Evolutionary conservation across 2,888 invertebrate genomes (phyloP).

Genomic region (Hyles lineata): DNA sequence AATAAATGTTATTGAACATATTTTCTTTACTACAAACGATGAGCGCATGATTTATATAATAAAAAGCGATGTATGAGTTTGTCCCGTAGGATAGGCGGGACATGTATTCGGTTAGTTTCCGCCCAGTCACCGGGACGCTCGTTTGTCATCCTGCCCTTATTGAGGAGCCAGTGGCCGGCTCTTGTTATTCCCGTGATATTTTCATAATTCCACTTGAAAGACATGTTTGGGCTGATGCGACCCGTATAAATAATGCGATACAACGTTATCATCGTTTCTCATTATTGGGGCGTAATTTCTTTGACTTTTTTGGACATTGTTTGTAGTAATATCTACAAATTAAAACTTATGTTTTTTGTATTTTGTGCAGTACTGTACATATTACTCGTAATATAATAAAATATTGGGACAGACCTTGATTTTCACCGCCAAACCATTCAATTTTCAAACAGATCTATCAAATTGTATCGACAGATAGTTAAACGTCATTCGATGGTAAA

Average conservation of each 20-base stretch:
- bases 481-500: too few species aligned
- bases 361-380: too few species aligned
- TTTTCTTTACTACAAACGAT: constrained; percentile 21
- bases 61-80: constrained; percentile 42
- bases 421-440: too few species aligned
- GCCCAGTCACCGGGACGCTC: constrained; percentile 66
- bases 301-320: not conserved
- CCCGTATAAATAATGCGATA: not conserved
- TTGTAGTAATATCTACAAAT: too few species aligned
- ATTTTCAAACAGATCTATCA: too few species aligned
- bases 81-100: constrained; percentile 50
- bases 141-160: constrained; percentile 71
- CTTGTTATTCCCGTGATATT: constrained; percentile 65
- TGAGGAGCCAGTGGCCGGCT: constrained; percentile 65
- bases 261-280: constrained; percentile 1
- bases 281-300: not conserved
- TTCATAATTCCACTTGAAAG: constrained; percentile 65
- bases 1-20: constrained; percentile 24
- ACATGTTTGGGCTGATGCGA: constrained; percentile 42
- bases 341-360: too few species aligned
- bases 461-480: too few species aligned
- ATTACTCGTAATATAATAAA: too few species aligned
- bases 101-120: constrained; percentile 66
- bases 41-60: constrained; percentile 27
- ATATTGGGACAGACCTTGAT: too few species aligned